Percentiles rank a stretch among this genome's conserved stretches.
Evolutionary conservation across 2,797 vertebrate genomes (phyloP).

Genomic region (Emys orbicularis): DNA sequence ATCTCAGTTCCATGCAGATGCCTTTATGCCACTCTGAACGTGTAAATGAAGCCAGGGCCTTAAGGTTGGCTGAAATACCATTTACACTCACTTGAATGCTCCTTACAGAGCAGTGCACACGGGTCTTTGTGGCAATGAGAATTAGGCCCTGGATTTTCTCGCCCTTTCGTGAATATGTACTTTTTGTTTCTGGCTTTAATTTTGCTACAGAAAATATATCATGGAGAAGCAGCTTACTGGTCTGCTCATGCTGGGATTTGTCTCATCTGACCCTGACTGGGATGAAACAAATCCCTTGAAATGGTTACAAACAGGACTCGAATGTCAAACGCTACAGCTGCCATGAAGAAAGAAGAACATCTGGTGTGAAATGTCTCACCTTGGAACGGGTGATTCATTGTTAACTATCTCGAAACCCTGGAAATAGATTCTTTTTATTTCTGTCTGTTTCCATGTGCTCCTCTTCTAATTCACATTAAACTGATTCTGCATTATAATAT

Average conservation of each 20-base stretch:
- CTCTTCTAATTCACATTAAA: constrained; percentile 64
- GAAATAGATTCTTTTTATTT: constrained; percentile 36
- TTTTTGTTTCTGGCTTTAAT: neutral
- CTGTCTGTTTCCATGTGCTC: neutral
- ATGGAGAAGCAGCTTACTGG: neutral
- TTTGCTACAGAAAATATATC: neutral
- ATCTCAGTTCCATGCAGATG: neutral
- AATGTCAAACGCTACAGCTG: neutral
- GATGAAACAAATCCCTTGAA: neutral
- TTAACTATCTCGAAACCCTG: neutral
- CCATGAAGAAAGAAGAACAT: neutral
- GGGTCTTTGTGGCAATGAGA: neutral
- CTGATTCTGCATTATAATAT: constrained; percentile 4
- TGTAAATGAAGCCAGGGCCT: neutral
- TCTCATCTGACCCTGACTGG: neutral
- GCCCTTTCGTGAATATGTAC: neutral
- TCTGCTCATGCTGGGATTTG: neutral
- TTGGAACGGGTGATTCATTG: neutral
- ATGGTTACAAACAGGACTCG: too few species aligned
- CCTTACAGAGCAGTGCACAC: neutral
- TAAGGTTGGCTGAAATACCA: neutral
- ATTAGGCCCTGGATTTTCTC: neutral
- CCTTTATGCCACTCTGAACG: neutral
- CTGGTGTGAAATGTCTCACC: neutral
- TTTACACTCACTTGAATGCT: neutral